phyloP scores from a whole-genome alignment of 2,797 vertebrate genomes.

The Enteromius fasciolatus region DNA sequence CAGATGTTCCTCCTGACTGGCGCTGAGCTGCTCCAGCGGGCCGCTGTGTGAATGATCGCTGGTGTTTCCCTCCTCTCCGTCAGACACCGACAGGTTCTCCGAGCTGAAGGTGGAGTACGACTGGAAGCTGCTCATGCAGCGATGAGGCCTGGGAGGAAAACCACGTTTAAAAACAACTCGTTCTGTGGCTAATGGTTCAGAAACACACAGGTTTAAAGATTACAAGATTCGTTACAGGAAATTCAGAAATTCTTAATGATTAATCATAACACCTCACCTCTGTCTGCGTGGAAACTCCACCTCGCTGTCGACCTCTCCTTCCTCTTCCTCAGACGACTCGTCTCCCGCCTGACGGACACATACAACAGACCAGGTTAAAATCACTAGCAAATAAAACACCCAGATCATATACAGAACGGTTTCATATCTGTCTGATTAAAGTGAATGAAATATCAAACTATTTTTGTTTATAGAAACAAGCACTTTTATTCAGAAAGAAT shows the following conservation, averaged over 20 bases:
- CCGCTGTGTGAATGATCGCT: slow-evolving; percentile 94
- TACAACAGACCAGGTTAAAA: slow-evolving; percentile 16
- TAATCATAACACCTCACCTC: slow-evolving; percentile 78
- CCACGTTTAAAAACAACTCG: no score
- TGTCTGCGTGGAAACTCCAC: slow-evolving; percentile 98
- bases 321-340: slow-evolving; percentile 97
- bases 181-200: background rate
- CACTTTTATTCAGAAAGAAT: background rate
- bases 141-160: slow-evolving; percentile 83
- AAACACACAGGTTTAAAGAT: background rate
- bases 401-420: background rate
- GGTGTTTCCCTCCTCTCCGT: slow-evolving; percentile 98
- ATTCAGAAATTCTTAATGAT: slow-evolving; percentile 28
- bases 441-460: no score
- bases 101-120: slow-evolving; percentile 99
- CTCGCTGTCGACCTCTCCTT: slow-evolving; percentile 98
- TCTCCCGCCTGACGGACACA: slow-evolving; percentile 82
- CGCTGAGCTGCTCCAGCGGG: slow-evolving; percentile 85
- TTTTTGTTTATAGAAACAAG: background rate
- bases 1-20: slow-evolving; percentile 86
- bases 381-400: slow-evolving; percentile 7
- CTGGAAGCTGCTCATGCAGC: slow-evolving; percentile 96
- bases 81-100: slow-evolving; percentile 95
- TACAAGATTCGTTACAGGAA: background rate
- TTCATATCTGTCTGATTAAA: background rate